Evolutionary conservation across 2,888 invertebrate species (phyloP).

Genomic region (Chaetoderma sp.): DNA sequence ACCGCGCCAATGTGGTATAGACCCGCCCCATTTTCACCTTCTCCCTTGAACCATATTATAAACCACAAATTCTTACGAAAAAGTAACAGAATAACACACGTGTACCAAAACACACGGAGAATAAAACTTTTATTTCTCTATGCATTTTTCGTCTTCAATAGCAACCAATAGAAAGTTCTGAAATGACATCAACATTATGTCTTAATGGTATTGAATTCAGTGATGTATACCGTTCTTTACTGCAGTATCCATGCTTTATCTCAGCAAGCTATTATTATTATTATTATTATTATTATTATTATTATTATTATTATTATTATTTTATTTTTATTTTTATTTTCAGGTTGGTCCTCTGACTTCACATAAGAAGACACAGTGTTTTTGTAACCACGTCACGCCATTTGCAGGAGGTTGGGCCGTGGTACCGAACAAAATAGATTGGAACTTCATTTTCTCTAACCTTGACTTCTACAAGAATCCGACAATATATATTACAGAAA

Average conservation of each 20-base stretch:
- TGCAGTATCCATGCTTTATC: background rate
- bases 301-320: background rate
- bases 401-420: slow-evolving; percentile 71
- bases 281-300: background rate
- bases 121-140: too few relatives aligned
- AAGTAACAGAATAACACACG: too few relatives aligned
- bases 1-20: too few relatives aligned
- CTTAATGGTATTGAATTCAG: too few relatives aligned
- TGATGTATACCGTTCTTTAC: too few relatives aligned
- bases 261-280: background rate
- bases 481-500: slow-evolving; percentile 70
- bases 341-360: slow-evolving; percentile 49
- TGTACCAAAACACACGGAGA: too few relatives aligned
- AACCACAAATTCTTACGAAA: too few relatives aligned
- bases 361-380: slow-evolving; percentile 45
- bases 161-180: too few relatives aligned
- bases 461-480: slow-evolving; percentile 70
- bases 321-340: background rate
- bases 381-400: slow-evolving; percentile 69
- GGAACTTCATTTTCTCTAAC: slow-evolving; percentile 70
- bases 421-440: slow-evolving; percentile 71
- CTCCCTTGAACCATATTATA: too few relatives aligned
- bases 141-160: too few relatives aligned
- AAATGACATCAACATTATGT: too few relatives aligned
- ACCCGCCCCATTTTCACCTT: too few relatives aligned